Evolutionary conservation across 2,888 invertebrate species (phyloP), one percentile per base, ranked within the genome.

Genomic region (Augiades crinisus): DNA sequence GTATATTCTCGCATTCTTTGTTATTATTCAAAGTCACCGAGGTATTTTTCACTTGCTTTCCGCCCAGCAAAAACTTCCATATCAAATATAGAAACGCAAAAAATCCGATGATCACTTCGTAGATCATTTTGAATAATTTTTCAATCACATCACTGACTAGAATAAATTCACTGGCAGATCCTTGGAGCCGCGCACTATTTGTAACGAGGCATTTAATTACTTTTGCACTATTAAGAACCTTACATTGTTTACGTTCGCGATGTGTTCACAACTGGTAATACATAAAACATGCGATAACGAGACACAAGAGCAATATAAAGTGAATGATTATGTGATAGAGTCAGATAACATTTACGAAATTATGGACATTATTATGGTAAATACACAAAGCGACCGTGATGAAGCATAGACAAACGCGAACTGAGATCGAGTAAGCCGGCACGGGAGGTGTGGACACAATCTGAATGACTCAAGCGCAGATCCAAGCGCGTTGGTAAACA

Each of bases 401-500:
- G 61, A 63, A 62, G 61, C 58, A 61, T 63, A 59, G 73, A 68
- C 77, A 67, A 67, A 68, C 63, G 66, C 65, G 50, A 65, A 85
- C 81, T 83, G 73, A 63, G 68, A 72, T 70, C 70, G 74, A 76
- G 72, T 67, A 63, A 61, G 64, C 38, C 67, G 70, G 64, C 68
- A 75, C 65, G 77, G 81, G 81, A 81, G 82, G 72, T 72, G 74
- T 71, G 74, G 72, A 56, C 61, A 70, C 62, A 52, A 55, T 58
- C 61, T 58, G 58, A 64, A 65, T 86, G 86, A 88, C 73, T 86
- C 87, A 87, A 65, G 62, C 78, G 70, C 76, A 75, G 75, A 71
- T 77, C 78, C 74, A 72, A 79, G 70, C 73, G 70, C 69, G 71
- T 73, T 68, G 75, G 79, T 80, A 81, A 84, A 83, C 78, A 82